Evolutionary conservation across 1,140 invertebrate species (phyloP).

Genomic region (Pseudachorutes palmiensis): DNA sequence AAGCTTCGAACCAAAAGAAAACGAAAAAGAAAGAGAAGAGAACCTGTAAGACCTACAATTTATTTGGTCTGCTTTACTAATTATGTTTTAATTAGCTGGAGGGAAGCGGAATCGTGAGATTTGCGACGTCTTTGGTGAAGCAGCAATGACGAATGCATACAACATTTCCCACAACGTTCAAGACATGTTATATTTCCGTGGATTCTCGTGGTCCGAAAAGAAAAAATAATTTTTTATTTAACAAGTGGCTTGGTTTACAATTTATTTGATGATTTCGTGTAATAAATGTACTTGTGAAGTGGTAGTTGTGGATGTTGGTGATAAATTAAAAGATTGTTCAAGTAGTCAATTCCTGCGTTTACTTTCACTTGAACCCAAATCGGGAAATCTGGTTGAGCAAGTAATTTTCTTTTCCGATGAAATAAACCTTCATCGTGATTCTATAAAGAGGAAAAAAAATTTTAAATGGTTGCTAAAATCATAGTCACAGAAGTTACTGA

Average conservation of each 20-base stretch:
- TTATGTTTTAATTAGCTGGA: background rate
- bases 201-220: slow-evolving; percentile 74
- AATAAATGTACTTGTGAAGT: slow-evolving; percentile 15
- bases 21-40: slow-evolving; percentile 1
- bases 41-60: background rate
- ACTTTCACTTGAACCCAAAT: slow-evolving; percentile 21
- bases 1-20: background rate
- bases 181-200: slow-evolving; percentile 63
- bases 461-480: slow-evolving; percentile 1
- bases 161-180: slow-evolving; percentile 80
- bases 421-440: slow-evolving; percentile 29
- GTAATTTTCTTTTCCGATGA: slow-evolving; percentile 14
- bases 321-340: slow-evolving; percentile 17
- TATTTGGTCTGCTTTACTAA: background rate
- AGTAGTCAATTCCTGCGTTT: slow-evolving; percentile 24
- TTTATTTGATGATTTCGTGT: no score
- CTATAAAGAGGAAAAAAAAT: slow-evolving; percentile 15
- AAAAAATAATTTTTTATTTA: slow-evolving; percentile 48
- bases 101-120: slow-evolving; percentile 32
- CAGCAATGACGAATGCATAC: slow-evolving; percentile 79
- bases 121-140: slow-evolving; percentile 36
- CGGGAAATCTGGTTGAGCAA: background rate
- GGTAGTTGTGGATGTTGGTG: slow-evolving; percentile 19
- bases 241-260: no score
- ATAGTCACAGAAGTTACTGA: slow-evolving; percentile 13